These are phyloP conservation scores for Antrozous pallidus DNA, from an alignment of 2,797 vertebrate genomes.

Conservation along the genomic window DNA sequence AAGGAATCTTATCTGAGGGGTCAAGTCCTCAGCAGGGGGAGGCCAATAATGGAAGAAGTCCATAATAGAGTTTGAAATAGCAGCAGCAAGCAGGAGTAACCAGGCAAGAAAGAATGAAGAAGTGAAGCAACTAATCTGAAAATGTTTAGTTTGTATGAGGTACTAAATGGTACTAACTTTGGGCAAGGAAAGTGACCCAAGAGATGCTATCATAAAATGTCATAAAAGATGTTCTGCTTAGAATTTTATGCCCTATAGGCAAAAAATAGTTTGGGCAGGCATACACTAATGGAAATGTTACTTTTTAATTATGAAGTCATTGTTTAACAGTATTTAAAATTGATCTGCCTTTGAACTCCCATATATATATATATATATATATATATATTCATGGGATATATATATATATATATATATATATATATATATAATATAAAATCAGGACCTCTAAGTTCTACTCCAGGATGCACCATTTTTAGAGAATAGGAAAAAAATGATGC, in stretches of 20 bases:
- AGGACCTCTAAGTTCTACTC: neutral
- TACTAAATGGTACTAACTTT: neutral
- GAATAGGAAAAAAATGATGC: neutral
- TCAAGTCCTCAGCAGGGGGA: neutral
- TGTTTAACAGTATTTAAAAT: neutral
- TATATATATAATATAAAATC: neutral
- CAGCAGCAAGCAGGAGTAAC: neutral
- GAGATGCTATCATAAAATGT: neutral
- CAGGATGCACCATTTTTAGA: neutral
- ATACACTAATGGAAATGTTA: neutral
- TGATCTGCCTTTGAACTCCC: neutral
- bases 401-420: neutral
- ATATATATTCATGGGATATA: neutral
- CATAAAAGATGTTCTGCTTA: neutral
- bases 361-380: neutral
- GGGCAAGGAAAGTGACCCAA: neutral
- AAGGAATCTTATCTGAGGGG: neutral
- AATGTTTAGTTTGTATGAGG: neutral
- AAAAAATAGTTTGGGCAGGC: neutral
- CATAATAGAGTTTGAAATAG: neutral
- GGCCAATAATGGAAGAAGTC: neutral
- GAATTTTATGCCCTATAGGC: neutral
- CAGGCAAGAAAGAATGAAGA: neutral
- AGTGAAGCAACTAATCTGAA: neutral
- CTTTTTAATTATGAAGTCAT: neutral